Percentiles rank a stretch among this genome's conserved stretches.
These are phyloP conservation scores for Pangasius macronema DNA, from an alignment of 2,797 vertebrate genomes.

Conservation along the genomic window DNA sequence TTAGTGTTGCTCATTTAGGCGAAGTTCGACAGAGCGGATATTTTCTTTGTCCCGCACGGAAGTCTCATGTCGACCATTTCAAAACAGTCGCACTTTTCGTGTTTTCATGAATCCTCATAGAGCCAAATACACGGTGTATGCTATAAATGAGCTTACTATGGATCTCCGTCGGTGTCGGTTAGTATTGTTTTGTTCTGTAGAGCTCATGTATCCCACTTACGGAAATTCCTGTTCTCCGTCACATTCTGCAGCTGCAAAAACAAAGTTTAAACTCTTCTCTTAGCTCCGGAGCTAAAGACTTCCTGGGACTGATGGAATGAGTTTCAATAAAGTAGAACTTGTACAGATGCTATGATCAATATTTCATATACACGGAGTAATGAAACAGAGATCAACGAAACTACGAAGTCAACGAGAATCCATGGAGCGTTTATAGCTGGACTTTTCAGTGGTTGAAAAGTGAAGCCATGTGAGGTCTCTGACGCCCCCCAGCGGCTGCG, in stretches of 20 bases:
- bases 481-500: neutral
- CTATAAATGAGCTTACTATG: neutral
- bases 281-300: neutral
- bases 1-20: neutral
- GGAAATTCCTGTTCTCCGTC: neutral
- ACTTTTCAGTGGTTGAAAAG: too few relatives aligned
- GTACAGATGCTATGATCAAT: neutral
- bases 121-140: neutral
- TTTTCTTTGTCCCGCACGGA: conserved; percentile 16
- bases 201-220: neutral
- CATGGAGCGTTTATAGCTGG: neutral
- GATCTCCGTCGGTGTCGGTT: neutral
- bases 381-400: neutral
- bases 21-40: neutral
- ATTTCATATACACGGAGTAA: neutral
- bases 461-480: neutral
- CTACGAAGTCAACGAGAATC: neutral
- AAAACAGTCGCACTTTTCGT: neutral
- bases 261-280: neutral
- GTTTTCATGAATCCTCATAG: neutral
- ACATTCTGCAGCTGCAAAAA: conserved; percentile 6
- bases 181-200: neutral
- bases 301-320: neutral
- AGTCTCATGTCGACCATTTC: conserved; percentile 6
- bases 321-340: neutral